A percentile compares a stretch with the other conserved stretches of the same genome.
Evolutionary conservation across 2,113 vertebrate genomes (phyloP).

Genomic region (Sinocyclocheilus anophthalmus): DNA sequence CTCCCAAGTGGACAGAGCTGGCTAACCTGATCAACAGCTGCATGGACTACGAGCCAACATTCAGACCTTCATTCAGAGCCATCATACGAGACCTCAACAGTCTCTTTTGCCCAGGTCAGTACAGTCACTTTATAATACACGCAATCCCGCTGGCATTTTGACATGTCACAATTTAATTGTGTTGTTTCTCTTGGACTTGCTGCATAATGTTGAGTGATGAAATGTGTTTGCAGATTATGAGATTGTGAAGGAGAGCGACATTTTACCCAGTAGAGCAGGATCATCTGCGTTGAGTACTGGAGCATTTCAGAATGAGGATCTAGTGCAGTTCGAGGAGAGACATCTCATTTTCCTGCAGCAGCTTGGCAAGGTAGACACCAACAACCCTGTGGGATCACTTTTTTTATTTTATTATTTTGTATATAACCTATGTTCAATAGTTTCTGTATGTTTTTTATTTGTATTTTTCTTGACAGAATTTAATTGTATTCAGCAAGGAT

Average conservation of each 20-base stretch:
- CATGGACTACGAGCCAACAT: slow-evolving; percentile 95
- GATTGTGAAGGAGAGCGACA: slow-evolving; percentile 83
- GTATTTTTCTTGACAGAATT: not conserved
- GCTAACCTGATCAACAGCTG: slow-evolving; percentile 96
- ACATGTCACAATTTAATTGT: not conserved
- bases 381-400: not conserved
- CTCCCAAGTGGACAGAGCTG: slow-evolving; percentile 96
- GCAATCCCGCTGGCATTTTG: not conserved
- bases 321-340: slow-evolving; percentile 94
- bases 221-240: slow-evolving; percentile 47
- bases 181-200: not conserved
- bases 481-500: not conserved
- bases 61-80: slow-evolving; percentile 92
- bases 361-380: slow-evolving; percentile 88
- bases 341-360: slow-evolving; percentile 97
- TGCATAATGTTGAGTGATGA: not conserved
- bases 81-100: slow-evolving; percentile 96
- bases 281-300: slow-evolving; percentile 82
- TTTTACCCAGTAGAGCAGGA: slow-evolving; percentile 85
- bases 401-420: not conserved
- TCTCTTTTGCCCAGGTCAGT: slow-evolving; percentile 92
- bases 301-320: slow-evolving; percentile 85
- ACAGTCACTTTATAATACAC: not conserved
- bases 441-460: too few relatives aligned
- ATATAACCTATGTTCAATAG: not conserved